phyloP scores from a whole-genome alignment of 1,140 invertebrate species.

The Drosophila erecta region DNA sequence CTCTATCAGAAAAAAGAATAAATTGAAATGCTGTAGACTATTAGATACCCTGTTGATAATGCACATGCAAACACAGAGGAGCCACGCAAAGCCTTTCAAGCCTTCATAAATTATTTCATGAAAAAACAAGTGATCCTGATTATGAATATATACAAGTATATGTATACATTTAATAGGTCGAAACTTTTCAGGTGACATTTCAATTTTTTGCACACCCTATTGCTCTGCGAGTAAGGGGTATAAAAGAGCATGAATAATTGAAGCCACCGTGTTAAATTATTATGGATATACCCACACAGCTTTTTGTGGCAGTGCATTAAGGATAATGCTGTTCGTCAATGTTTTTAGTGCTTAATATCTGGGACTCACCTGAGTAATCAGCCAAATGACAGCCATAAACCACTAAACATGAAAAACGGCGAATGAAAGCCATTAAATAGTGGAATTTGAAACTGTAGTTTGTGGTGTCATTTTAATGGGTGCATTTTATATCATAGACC shows the following conservation, averaged over 20 bases:
- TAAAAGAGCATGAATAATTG: conserved; percentile 16
- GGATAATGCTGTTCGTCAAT: conserved; percentile 28
- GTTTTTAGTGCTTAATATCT: conserved; percentile 12
- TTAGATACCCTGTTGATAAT: no score
- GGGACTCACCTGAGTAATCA: conserved; percentile 8
- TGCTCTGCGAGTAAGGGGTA: no score
- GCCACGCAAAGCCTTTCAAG: no score
- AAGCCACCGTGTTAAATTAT: conserved; percentile 24
- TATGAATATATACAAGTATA: no score
- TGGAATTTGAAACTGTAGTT: neutral
- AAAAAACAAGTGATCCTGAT: no score
- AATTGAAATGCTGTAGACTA: no score
- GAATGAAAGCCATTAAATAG: neutral
- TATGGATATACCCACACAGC: conserved; percentile 25
- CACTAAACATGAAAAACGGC: neutral
- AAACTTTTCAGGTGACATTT: no score
- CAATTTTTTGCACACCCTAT: no score
- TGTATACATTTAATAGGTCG: no score
- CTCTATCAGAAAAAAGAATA: no score
- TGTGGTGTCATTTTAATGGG: neutral
- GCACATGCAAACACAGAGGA: no score
- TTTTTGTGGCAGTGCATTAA: conserved; percentile 3
- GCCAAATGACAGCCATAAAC: conserved; percentile 3
- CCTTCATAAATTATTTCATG: no score
- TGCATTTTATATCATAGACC: neutral